These are phyloP conservation scores for Rhopalosiphum nymphaeae DNA, from an alignment of 2,888 invertebrate genomes.

Conservation along the genomic window DNA sequence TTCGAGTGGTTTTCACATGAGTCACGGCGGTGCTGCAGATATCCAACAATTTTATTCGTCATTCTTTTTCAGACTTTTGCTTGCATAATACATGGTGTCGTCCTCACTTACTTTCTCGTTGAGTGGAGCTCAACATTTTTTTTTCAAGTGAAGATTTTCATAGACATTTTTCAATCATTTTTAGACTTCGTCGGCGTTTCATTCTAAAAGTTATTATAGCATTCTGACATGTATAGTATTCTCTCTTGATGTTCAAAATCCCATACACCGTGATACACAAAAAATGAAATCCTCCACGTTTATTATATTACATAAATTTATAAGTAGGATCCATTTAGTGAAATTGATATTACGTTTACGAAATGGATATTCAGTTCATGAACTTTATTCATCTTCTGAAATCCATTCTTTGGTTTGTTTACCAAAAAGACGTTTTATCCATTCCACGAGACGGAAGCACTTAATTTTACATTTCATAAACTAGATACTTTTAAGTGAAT, in stretches of 20 bases:
- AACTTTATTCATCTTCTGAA: not conserved
- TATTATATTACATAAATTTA: not conserved
- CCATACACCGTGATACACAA: not conserved
- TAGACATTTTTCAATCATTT: constrained; percentile 30
- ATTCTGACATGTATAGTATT: not conserved
- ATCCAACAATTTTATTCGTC: not conserved
- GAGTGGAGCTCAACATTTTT: not conserved
- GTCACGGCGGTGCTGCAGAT: not conserved
- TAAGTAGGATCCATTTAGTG: constrained; percentile 34
- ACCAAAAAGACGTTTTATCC: not conserved
- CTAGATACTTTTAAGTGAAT: not conserved
- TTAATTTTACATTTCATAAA: constrained; percentile 25
- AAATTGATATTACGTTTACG: constrained; percentile 29
- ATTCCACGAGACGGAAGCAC: not conserved
- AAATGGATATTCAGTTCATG: constrained; percentile 32
- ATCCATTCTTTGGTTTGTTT: constrained; percentile 21
- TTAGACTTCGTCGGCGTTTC: not conserved
- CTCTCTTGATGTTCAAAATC: not conserved
- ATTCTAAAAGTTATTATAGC: not conserved
- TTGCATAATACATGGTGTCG: not conserved
- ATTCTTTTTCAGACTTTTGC: not conserved
- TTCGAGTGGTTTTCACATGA: not conserved
- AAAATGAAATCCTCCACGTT: not conserved
- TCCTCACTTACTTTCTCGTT: not conserved
- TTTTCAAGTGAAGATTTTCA: not conserved